These are phyloP conservation scores for Phenacoccus solenopsis DNA, from an alignment of 1,140 invertebrate species.

Conservation along the genomic window DNA sequence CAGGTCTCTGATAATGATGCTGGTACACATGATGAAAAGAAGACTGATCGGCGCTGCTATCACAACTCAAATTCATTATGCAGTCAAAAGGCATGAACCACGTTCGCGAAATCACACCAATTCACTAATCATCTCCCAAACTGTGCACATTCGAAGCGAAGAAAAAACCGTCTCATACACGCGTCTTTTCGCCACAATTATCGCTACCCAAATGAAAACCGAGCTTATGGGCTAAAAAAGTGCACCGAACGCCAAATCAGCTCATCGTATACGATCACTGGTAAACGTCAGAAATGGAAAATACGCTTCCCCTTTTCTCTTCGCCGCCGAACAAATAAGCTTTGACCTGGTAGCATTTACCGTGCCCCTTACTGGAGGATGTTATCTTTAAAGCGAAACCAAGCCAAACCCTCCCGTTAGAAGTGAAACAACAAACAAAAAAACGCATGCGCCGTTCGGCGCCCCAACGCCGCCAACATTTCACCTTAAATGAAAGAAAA, in stretches of 20 bases:
- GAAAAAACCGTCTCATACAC: too few species aligned
- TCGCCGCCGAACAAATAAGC: neutral
- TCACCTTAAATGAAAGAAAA: conserved; percentile 3
- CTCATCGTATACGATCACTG: neutral
- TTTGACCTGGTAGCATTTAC: conserved; percentile 13
- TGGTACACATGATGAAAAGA: conserved; percentile 10
- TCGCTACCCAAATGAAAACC: too few species aligned
- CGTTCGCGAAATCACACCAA: neutral
- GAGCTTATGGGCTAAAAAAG: neutral
- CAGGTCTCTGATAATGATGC: conserved; percentile 9
- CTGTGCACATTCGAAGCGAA: too few species aligned
- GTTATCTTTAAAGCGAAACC: conserved; percentile 5
- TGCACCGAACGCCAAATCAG: neutral
- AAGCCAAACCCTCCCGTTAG: conserved; percentile 5
- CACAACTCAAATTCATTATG: conserved; percentile 8
- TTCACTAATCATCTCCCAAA: too few species aligned
- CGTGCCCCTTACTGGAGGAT: conserved; percentile 8
- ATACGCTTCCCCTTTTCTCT: conserved; percentile 9
- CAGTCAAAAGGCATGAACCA: too few species aligned
- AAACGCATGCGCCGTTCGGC: conserved; percentile 8
- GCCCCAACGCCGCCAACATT: conserved; percentile 2
- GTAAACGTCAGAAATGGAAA: conserved; percentile 13
- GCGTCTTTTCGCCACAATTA: too few species aligned
- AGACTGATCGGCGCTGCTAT: neutral
- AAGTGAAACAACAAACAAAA: conserved; percentile 14